phyloP scores from a whole-genome alignment of 2,113 vertebrate genomes.

The Miniopterus natalensis region DNA sequence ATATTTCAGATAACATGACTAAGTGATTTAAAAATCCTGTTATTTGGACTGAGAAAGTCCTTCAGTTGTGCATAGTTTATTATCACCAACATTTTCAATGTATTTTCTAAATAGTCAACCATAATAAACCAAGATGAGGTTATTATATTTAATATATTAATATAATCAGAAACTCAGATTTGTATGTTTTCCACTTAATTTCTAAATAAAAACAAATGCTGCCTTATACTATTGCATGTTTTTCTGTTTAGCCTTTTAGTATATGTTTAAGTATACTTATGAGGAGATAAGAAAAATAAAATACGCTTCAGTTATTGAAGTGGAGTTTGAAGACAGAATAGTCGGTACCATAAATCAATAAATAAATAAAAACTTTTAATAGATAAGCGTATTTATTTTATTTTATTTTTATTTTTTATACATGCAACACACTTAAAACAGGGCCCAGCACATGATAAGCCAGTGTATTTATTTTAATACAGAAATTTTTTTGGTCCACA shows the following conservation, averaged over 20 bases:
- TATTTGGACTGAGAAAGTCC: background rate
- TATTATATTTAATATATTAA: background rate
- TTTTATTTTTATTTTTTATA: too few relatives aligned
- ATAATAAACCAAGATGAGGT: background rate
- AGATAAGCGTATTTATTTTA: background rate
- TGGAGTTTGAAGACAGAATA: slow-evolving; percentile 8
- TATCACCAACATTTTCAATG: background rate
- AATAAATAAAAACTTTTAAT: background rate
- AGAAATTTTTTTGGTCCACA: background rate
- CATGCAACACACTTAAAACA: too few relatives aligned
- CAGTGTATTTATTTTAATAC: background rate
- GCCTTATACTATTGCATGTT: background rate
- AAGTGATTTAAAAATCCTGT: background rate
- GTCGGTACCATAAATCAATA: background rate
- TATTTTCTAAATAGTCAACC: background rate
- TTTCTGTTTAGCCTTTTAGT: slow-evolving; percentile 5
- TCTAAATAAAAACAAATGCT: background rate
- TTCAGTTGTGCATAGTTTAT: background rate
- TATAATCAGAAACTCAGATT: background rate
- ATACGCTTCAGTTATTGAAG: background rate
- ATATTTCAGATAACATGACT: background rate
- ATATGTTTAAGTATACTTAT: background rate
- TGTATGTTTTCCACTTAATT: background rate
- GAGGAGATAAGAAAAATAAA: background rate
- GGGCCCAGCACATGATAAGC: too few relatives aligned